Percentiles rank a stretch among this genome's conserved stretches.
Evolutionary conservation across 1,140 invertebrate species (phyloP).

Genomic region (Drosophila subpulchrella): DNA sequence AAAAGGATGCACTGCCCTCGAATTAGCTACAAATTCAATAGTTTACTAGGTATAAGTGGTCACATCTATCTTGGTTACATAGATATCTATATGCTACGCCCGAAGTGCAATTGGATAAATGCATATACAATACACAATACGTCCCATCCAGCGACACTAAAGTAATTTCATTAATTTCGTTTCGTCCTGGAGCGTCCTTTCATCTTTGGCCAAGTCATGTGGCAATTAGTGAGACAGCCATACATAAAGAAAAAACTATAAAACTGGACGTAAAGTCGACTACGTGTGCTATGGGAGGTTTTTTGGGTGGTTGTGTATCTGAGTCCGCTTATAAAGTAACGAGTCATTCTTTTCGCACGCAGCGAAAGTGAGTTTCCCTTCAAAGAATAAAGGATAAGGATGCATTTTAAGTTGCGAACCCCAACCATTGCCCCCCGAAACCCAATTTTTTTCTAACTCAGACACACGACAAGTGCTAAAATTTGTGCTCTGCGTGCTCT

Average conservation of each 20-base stretch:
- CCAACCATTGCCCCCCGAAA: slow-evolving; percentile 5
- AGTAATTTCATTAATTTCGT: slow-evolving; percentile 69
- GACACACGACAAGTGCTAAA: slow-evolving; percentile 39
- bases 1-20: slow-evolving; percentile 73
- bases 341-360: slow-evolving; percentile 53
- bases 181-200: slow-evolving; percentile 9
- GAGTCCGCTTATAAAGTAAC: slow-evolving; percentile 44
- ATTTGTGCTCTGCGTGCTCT: slow-evolving; percentile 44
- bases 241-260: slow-evolving; percentile 53
- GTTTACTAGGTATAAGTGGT: slow-evolving; percentile 63
- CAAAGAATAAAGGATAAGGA: slow-evolving; percentile 44
- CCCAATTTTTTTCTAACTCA: slow-evolving; percentile 17
- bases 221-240: slow-evolving; percentile 68
- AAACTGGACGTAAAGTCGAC: slow-evolving; percentile 70
- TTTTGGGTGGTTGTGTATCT: slow-evolving; percentile 16
- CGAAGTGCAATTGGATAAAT: slow-evolving; percentile 67
- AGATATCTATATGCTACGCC: slow-evolving; percentile 60
- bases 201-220: slow-evolving; percentile 47
- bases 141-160: slow-evolving; percentile 52
- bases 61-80: slow-evolving; percentile 66
- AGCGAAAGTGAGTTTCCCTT: slow-evolving; percentile 28
- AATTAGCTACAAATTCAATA: slow-evolving; percentile 59
- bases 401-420: slow-evolving; percentile 24
- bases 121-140: slow-evolving; percentile 60
- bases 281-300: slow-evolving; percentile 16